Evolutionary conservation across 2,888 invertebrate genomes (phyloP).

Genomic region (Meta bourneti): DNA sequence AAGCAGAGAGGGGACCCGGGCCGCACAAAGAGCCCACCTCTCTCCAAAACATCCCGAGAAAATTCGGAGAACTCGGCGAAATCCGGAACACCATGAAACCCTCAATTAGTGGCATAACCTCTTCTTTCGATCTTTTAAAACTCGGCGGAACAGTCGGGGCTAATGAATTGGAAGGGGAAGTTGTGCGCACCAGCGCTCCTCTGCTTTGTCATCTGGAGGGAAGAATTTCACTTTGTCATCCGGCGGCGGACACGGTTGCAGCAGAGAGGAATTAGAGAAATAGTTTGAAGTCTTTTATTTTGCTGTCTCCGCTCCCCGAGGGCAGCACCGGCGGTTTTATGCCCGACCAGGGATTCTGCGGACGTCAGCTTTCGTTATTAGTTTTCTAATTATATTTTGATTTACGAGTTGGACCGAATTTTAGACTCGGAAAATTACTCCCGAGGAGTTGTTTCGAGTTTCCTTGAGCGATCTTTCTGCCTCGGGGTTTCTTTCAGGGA

Average conservation of each 20-base stretch:
- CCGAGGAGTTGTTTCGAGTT: not conserved
- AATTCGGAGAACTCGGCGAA: not conserved
- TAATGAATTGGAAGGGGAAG: conserved; percentile 45
- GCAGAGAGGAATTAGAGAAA: conserved; percentile 42
- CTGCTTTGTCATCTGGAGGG: conserved; percentile 54
- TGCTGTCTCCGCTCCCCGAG: not conserved
- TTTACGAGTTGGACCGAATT: conserved; percentile 4
- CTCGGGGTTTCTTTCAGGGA: too few relatives aligned
- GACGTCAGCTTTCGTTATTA: conserved; percentile 34
- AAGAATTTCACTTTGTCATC: conserved; percentile 68
- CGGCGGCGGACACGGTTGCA: conserved; percentile 12
- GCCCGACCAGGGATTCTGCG: not conserved
- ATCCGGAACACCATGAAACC: conserved; percentile 3
- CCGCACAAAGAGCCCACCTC: not conserved
- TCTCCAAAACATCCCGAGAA: not conserved
- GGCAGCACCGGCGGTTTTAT: conserved; percentile 13
- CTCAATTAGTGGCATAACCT: conserved; percentile 29
- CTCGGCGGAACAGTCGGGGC: not conserved
- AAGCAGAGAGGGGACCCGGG: not conserved
- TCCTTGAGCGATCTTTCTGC: not conserved
- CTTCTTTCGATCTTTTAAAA: conserved; percentile 41
- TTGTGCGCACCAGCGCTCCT: conserved; percentile 4
- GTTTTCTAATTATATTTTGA: conserved; percentile 52
- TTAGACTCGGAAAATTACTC: not conserved
- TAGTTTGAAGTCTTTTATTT: conserved; percentile 55